phyloP scores from a whole-genome alignment of 2,797 vertebrate species.

The Zenarchopterus dispar region DNA sequence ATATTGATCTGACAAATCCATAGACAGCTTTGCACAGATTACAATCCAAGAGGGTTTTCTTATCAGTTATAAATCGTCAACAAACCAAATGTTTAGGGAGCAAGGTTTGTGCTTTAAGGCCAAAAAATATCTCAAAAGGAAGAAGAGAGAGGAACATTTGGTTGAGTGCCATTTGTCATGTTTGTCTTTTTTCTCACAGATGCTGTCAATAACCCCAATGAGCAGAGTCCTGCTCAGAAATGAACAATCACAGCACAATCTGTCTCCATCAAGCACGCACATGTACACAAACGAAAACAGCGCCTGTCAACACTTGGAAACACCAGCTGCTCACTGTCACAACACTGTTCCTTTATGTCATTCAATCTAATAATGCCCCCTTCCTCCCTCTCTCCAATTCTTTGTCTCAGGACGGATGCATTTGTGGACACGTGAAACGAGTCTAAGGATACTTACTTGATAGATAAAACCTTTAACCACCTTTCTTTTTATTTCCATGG shows the following conservation, averaged over 20 bases:
- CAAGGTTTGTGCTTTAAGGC: constrained; percentile 38
- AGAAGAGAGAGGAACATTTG: constrained; percentile 65
- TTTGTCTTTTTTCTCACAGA: constrained; percentile 61
- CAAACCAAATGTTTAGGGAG: constrained; percentile 27
- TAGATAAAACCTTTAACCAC: too few species aligned
- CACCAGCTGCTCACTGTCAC: constrained; percentile 80
- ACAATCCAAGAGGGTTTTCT: constrained; percentile 39
- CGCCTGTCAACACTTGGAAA: constrained; percentile 73
- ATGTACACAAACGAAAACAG: constrained; percentile 18
- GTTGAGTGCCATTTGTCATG: constrained; percentile 67
- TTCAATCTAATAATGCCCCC: constrained; percentile 61
- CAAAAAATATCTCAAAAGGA: constrained; percentile 41
- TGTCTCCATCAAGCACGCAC: constrained; percentile 65
- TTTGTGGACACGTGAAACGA: constrained; percentile 32
- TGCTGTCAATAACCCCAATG: constrained; percentile 69
- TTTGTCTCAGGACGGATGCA: constrained; percentile 28
- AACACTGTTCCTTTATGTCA: constrained; percentile 72
- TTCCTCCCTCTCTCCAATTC: neutral
- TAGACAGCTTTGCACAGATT: constrained; percentile 27
- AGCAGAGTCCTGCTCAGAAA: constrained; percentile 62
- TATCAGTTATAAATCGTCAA: constrained; percentile 12
- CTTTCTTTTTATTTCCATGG: too few species aligned
- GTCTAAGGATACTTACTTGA: too few species aligned
- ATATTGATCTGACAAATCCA: constrained; percentile 42
- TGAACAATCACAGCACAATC: constrained; percentile 75